Percentiles rank a stretch among this genome's conserved stretches.
Evolutionary conservation across 2,888 invertebrate genomes (phyloP).

Genomic region (Macrophya annulata): DNA sequence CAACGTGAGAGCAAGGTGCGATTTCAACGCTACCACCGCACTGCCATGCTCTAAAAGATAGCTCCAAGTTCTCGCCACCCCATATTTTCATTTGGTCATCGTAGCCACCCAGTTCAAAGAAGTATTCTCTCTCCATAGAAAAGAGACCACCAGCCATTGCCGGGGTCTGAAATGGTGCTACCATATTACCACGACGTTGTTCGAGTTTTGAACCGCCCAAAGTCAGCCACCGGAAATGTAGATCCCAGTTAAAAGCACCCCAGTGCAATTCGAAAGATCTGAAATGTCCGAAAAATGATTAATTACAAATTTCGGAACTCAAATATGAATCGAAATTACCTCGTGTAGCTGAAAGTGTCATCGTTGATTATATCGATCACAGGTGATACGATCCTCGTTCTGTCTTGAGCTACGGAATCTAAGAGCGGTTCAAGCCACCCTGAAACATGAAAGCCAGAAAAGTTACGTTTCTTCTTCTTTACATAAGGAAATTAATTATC

Average conservation of each 20-base stretch:
- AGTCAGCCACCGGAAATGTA: conserved; percentile 95
- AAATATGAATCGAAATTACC: conserved; percentile 64
- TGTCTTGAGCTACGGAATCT: conserved; percentile 84
- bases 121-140: conserved; percentile 91
- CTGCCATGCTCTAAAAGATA: conserved; percentile 98
- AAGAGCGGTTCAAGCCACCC: conserved; percentile 92
- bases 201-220: conserved; percentile 85
- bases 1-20: conserved; percentile 95
- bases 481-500: neutral
- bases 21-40: conserved; percentile 96
- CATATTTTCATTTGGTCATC: conserved; percentile 92
- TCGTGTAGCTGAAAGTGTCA: conserved; percentile 94
- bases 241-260: conserved; percentile 99
- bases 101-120: conserved; percentile 91
- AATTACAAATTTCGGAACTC: neutral
- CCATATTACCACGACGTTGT: conserved; percentile 84
- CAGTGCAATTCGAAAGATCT: conserved; percentile 97
- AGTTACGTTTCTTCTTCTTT: neutral
- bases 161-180: conserved; percentile 89
- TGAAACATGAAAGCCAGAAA: conserved; percentile 61
- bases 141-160: conserved; percentile 98
- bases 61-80: conserved; percentile 99
- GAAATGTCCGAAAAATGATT: conserved; percentile 68
- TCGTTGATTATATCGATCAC: conserved; percentile 97
- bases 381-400: conserved; percentile 88